Conservation (phyloP, 35 echinoderm and acorn worm species). For the Patiria miniata region DNA sequence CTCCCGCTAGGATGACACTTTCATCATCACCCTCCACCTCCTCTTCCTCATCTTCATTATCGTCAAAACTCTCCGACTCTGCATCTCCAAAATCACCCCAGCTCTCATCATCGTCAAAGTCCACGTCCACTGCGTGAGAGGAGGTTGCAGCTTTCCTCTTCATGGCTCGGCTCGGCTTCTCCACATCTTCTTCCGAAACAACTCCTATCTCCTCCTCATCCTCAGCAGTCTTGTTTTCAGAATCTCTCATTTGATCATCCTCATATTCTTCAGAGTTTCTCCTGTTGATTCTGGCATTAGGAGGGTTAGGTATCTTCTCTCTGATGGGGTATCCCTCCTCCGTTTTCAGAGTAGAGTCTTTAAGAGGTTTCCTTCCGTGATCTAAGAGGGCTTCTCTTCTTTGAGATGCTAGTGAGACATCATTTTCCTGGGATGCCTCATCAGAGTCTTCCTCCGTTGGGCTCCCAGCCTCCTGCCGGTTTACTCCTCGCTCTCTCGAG, state of each 20-base stretch:
- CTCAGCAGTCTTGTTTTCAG: background rate
- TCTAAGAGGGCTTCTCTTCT: no score
- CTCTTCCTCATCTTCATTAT: background rate
- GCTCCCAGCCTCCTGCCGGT: background rate
- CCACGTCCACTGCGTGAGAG: slow-evolving; percentile 40
- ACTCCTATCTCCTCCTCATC: slow-evolving; percentile 35
- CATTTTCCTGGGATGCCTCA: background rate
- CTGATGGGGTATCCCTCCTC: background rate
- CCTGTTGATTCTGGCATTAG: background rate
- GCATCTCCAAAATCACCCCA: slow-evolving; percentile 88
- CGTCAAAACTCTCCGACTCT: slow-evolving; percentile 55
- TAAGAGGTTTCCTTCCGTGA: no score
- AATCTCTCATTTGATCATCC: background rate
- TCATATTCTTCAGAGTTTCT: background rate
- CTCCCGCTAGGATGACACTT: slow-evolving; percentile 68
- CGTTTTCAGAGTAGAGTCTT: no score
- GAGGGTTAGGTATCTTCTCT: no score
- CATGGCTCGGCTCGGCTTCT: background rate
- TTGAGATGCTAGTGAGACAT: no score
- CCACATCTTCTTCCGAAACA: background rate
- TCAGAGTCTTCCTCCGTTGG: slow-evolving; percentile 39
- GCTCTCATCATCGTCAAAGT: slow-evolving; percentile 98
- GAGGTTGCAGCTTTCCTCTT: slow-evolving; percentile 25
- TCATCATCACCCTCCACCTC: slow-evolving; percentile 62
- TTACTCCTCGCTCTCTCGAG: background rate